Evolutionary conservation across 2,888 invertebrate species (phyloP).

Genomic region (Abrostola triplasia): DNA sequence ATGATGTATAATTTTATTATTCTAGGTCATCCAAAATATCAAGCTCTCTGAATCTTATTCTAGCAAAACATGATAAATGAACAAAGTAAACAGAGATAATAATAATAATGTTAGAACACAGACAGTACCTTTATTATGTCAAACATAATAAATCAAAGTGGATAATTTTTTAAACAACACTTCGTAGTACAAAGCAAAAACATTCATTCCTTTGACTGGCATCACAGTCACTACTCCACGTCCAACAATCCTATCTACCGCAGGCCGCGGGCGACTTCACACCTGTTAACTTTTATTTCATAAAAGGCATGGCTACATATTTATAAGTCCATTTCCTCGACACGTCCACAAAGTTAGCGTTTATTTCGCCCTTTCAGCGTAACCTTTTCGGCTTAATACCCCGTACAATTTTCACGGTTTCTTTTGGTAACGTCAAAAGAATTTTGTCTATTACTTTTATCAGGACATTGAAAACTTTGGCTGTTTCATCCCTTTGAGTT

Average conservation of each 20-base stretch:
- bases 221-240: background rate
- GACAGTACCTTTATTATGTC: too few species aligned
- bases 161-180: too few species aligned
- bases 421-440: slow-evolving; percentile 43
- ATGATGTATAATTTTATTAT: too few species aligned
- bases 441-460: slow-evolving; percentile 45
- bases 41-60: too few species aligned
- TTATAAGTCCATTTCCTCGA: slow-evolving; percentile 27
- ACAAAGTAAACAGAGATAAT: too few species aligned
- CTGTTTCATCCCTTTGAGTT: slow-evolving; percentile 43
- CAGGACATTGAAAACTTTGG: slow-evolving; percentile 50
- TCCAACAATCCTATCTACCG: background rate
- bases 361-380: slow-evolving; percentile 20
- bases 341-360: slow-evolving; percentile 38
- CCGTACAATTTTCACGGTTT: slow-evolving; percentile 30
- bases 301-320: slow-evolving; percentile 30
- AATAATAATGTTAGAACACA: too few species aligned
- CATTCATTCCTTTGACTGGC: background rate
- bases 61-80: too few species aligned
- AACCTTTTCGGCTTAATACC: slow-evolving; percentile 46
- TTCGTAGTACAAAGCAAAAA: too few species aligned
- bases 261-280: background rate
- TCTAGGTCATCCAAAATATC: too few species aligned
- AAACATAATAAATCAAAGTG: too few species aligned
- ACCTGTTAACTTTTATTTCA: slow-evolving; percentile 4